Percentiles rank a stretch among this genome's conserved stretches.
Conservation (phyloP, 2,113 vertebrate genomes). For the Psittacus erithacus region DNA sequence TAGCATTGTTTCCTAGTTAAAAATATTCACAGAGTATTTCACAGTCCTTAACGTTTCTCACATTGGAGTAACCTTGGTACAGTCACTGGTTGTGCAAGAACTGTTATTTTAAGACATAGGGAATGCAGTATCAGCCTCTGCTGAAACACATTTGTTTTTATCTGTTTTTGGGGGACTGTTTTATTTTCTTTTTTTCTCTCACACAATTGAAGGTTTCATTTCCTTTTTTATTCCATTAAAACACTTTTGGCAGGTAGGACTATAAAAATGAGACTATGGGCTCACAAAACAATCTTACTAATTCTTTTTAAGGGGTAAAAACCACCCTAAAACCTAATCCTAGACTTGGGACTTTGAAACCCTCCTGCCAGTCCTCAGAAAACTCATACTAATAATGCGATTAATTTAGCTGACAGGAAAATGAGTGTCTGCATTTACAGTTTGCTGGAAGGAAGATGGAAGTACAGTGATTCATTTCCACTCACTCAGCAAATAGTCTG, state of each 20-base stretch:
- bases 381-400: neutral
- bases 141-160: neutral
- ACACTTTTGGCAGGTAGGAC: neutral
- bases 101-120: neutral
- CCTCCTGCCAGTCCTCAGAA: neutral
- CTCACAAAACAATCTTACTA: neutral
- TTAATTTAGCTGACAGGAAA: neutral
- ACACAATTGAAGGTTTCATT: neutral
- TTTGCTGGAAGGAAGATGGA: neutral
- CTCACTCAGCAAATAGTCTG: neutral
- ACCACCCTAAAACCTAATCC: neutral
- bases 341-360: neutral
- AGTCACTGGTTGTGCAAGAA: neutral
- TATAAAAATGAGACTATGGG: neutral
- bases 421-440: neutral
- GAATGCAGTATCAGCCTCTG: neutral
- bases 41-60: neutral
- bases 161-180: neutral
- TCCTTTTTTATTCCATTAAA: neutral
- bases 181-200: neutral
- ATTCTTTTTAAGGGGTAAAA: neutral
- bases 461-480: neutral
- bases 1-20: neutral
- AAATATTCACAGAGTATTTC: neutral
- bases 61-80: neutral